Conservation (phyloP, 2,113 vertebrate genomes). For the Sialia sialis region DNA sequence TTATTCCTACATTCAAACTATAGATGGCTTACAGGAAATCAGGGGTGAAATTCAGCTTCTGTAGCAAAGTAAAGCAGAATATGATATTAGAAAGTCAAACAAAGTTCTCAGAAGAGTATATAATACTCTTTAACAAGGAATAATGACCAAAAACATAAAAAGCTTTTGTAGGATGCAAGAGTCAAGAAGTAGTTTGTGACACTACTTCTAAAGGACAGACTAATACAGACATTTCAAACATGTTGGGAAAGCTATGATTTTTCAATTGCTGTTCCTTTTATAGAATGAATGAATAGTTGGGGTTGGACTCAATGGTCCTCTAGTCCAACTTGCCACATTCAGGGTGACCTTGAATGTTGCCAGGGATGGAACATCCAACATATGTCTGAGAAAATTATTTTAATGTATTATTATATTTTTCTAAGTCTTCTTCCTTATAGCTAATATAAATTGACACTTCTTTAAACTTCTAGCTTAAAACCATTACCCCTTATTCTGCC, state of each 20-base stretch:
- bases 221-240: not conserved
- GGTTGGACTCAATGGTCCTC: not conserved
- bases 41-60: not conserved
- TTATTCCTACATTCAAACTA: not conserved
- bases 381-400: not conserved
- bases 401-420: no score
- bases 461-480: not conserved
- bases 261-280: not conserved
- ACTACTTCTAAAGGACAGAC: not conserved
- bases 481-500: not conserved
- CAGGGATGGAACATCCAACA: fast-evolving
- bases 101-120: not conserved
- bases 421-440: not conserved
- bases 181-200: not conserved
- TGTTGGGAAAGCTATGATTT: not conserved
- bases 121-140: not conserved
- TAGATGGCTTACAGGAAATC: not conserved
- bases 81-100: not conserved
- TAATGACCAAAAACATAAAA: not conserved
- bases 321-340: not conserved
- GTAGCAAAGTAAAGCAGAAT: not conserved
- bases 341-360: not conserved
- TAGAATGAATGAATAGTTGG: not conserved
- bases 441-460: not conserved
- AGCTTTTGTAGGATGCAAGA: not conserved